phyloP scores from a whole-genome alignment of 2,888 invertebrate species.

The Hydrotaea diabolus region DNA sequence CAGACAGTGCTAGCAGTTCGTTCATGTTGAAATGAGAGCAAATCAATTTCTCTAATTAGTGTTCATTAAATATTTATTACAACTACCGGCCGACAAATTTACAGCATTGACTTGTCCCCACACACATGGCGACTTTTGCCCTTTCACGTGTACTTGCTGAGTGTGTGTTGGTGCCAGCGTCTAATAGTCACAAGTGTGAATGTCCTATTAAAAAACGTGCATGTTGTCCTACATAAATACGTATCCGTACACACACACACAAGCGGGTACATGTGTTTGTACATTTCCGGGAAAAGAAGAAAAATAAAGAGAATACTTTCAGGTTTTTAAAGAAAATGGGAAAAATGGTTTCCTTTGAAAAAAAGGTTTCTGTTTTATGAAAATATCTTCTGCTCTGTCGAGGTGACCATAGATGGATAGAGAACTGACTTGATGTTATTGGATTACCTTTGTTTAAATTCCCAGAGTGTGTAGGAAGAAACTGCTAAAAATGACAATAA shows the following conservation, averaged over 20 bases:
- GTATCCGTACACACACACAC: too few relatives aligned
- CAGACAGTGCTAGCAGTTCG: background rate
- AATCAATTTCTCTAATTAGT: conserved; percentile 42
- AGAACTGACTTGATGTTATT: too few relatives aligned
- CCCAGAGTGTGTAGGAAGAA: too few relatives aligned
- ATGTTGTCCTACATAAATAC: background rate
- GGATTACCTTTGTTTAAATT: too few relatives aligned
- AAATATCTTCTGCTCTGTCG: background rate
- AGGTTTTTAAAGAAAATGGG: background rate
- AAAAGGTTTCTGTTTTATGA: background rate
- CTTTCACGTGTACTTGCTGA: too few relatives aligned
- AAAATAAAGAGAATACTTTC: background rate
- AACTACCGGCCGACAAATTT: conserved; percentile 16
- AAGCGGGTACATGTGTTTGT: background rate
- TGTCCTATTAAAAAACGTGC: conserved; percentile 19
- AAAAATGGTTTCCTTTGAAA: background rate
- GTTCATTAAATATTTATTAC: conserved; percentile 44
- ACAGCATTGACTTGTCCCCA: background rate
- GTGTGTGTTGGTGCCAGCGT: background rate
- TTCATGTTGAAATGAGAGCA: background rate
- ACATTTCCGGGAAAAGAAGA: background rate
- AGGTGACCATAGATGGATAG: background rate
- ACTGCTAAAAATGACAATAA: too few relatives aligned
- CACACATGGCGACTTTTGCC: background rate
- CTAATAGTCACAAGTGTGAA: conserved; percentile 21